Conservation (phyloP, 2,797 vertebrate species). For the Pangasius macronema region DNA sequence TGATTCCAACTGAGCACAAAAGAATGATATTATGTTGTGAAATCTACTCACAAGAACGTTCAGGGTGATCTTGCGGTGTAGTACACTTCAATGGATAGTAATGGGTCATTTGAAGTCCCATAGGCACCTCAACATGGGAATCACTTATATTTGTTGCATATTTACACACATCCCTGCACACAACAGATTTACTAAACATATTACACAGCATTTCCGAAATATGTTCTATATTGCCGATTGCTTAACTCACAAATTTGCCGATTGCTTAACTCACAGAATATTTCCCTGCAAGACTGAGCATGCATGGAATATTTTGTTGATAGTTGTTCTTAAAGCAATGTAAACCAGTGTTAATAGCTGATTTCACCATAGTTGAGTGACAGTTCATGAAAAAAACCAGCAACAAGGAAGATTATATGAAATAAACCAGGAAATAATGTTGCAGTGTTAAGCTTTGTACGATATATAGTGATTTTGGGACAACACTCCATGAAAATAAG, state of each 20-base stretch:
- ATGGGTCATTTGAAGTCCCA: background rate
- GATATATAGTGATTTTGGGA: background rate
- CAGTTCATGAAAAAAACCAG: background rate
- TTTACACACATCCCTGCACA: background rate
- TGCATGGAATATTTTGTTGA: background rate
- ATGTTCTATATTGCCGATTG: no score
- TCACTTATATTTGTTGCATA: background rate
- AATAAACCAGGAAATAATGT: background rate
- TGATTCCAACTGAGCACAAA: constrained; percentile 27
- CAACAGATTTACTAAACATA: background rate
- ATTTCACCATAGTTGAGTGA: background rate
- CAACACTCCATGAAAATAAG: background rate
- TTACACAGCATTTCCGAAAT: background rate
- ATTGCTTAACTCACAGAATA: no score
- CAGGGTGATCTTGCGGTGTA: constrained; percentile 58
- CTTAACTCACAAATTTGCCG: background rate
- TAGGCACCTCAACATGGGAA: background rate
- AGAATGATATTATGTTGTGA: constrained; percentile 31
- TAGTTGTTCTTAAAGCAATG: background rate
- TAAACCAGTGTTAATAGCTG: background rate
- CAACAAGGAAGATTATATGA: background rate
- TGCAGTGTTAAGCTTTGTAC: background rate
- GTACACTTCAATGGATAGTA: constrained; percentile 67
- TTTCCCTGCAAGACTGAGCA: background rate
- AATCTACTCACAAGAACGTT: background rate